Percentiles rank a stretch among this genome's conserved stretches.
Evolutionary conservation across 2,888 invertebrate species (phyloP).

Genomic region (Tortrix viridana): DNA sequence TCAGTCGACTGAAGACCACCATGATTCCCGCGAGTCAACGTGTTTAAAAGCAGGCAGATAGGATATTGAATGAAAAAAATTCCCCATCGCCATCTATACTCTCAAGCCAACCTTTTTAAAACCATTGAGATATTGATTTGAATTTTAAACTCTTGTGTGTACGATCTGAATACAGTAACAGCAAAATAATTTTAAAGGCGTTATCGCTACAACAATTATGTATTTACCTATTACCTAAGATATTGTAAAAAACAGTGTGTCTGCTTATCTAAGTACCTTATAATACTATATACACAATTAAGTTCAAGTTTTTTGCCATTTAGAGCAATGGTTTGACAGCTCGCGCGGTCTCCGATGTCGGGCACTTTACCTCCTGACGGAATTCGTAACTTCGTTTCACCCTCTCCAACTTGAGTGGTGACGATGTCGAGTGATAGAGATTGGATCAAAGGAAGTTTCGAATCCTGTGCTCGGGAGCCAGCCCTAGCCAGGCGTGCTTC

Average conservation of each 20-base stretch:
- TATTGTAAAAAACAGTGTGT: slow-evolving; percentile 83
- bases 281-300: slow-evolving; percentile 79
- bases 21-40: no score
- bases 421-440: no score
- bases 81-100: background rate
- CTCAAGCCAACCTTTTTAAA: background rate
- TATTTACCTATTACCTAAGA: slow-evolving; percentile 75
- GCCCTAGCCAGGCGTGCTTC: no score
- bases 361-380: background rate
- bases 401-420: no score
- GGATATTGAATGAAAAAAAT: no score
- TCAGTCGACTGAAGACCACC: no score
- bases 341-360: slow-evolving; percentile 7
- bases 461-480: no score
- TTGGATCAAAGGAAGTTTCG: no score
- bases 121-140: background rate
- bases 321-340: slow-evolving; percentile 45
- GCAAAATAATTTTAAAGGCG: slow-evolving; percentile 73
- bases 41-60: no score
- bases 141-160: slow-evolving; percentile 1
- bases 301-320: slow-evolving; percentile 78
- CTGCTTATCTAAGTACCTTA: slow-evolving; percentile 76
- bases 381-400: background rate
- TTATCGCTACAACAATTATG: slow-evolving; percentile 77
- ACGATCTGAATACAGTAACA: slow-evolving; percentile 65